Percentiles rank a stretch among this genome's conserved stretches.
Conservation (phyloP, 1,140 invertebrate genomes). For the Geopemphigus sp. region DNA sequence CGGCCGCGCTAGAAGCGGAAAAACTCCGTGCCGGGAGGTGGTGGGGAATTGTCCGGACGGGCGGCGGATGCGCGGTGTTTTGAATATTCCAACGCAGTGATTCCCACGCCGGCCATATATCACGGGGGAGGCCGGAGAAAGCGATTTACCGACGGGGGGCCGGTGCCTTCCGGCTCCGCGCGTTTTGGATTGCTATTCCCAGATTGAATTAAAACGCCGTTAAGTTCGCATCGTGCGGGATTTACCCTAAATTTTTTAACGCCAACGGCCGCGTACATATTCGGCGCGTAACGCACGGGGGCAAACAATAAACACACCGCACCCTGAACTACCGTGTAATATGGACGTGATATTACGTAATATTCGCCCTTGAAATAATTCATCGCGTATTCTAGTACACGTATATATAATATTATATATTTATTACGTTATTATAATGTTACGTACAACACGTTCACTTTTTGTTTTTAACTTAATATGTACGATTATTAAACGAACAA, state of each 20-base stretch:
- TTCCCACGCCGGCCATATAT: constrained; percentile 45
- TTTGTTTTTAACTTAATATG: background rate
- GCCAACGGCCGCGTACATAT: background rate
- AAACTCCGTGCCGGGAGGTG: too few relatives aligned
- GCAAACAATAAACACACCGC: background rate
- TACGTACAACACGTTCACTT: background rate
- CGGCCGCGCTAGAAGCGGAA: background rate
- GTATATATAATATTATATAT: background rate
- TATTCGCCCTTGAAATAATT: too few relatives aligned
- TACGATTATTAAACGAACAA: background rate
- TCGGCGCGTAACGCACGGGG: too few relatives aligned
- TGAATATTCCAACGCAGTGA: constrained; percentile 33
- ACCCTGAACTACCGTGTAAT: too few relatives aligned
- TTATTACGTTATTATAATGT: too few relatives aligned
- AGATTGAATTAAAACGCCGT: constrained; percentile 49
- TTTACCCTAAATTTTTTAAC: constrained; percentile 26
- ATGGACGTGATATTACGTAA: too few relatives aligned
- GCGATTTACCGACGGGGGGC: constrained; percentile 17
- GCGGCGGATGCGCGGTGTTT: background rate
- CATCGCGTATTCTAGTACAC: background rate
- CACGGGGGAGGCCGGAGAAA: constrained; percentile 11
- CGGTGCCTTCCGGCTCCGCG: background rate
- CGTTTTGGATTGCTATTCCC: constrained; percentile 39
- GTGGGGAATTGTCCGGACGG: background rate
- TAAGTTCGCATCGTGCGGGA: constrained; percentile 28